Percentiles rank a stretch among this genome's conserved stretches.
Evolutionary conservation across 92 coral and sea anemone genomes (phyloP).

Genomic region (Zoanthus gigantus): DNA sequence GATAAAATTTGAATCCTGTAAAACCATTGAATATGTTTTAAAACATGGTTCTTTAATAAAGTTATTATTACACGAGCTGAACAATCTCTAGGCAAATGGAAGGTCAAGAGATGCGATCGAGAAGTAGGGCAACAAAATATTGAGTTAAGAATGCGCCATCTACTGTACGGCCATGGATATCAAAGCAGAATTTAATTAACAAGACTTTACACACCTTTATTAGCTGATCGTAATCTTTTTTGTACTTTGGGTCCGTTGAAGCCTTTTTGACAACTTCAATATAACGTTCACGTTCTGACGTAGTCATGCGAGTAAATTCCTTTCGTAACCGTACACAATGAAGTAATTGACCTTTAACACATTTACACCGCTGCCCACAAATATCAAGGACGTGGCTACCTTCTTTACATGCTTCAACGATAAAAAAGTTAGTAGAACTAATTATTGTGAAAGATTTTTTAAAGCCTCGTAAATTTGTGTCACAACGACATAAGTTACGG

Average conservation of each 20-base stretch:
- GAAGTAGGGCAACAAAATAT: too few species aligned
- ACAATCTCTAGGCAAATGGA: too few species aligned
- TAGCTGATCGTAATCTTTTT: constrained; percentile 65
- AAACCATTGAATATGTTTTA: too few species aligned
- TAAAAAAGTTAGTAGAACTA: neutral
- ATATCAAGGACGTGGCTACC: constrained; percentile 56
- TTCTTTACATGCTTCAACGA: constrained; percentile 7
- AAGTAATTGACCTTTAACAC: constrained; percentile 63
- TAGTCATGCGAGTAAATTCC: constrained; percentile 74
- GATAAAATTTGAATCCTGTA: too few species aligned
- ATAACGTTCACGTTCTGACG: constrained; percentile 59
- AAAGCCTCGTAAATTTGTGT: too few species aligned
- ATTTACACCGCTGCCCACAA: constrained; percentile 84
- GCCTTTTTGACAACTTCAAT: constrained; percentile 59
- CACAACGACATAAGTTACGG: too few species aligned
- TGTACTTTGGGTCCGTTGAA: constrained; percentile 68
- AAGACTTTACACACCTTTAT: constrained; percentile 41
- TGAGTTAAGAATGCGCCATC: too few species aligned
- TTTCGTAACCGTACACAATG: constrained; percentile 73
- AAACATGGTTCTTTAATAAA: too few species aligned
- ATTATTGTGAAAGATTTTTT: neutral
- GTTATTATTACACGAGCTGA: too few species aligned
- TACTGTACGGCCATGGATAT: too few species aligned
- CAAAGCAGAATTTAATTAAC: too few species aligned
- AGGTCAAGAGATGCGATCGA: too few species aligned